phyloP scores from a whole-genome alignment of 2,113 vertebrate species.

The Semnornis frantzii region DNA sequence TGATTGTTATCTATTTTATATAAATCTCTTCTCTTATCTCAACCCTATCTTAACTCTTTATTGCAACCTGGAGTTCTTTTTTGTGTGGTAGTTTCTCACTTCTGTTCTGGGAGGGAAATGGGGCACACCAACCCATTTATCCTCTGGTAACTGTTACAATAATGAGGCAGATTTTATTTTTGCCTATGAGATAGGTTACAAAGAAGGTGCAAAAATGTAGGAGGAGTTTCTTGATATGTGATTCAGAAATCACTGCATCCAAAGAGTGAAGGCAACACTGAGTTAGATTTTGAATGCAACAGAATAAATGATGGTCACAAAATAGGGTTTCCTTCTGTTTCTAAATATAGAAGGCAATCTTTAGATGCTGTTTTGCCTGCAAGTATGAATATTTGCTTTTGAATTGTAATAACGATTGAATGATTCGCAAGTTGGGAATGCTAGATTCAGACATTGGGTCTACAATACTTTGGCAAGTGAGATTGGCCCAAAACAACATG shows the following conservation, averaged over 20 bases:
- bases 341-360: background rate
- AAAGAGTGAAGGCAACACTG: background rate
- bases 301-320: background rate
- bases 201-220: background rate
- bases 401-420: background rate
- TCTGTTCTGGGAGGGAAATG: no score
- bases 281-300: background rate
- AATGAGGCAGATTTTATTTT: background rate
- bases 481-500: background rate
- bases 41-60: no score
- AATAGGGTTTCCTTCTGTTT: background rate
- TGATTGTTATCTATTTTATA: no score
- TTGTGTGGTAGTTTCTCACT: no score
- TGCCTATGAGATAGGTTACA: background rate
- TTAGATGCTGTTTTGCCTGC: background rate
- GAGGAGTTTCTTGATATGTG: background rate
- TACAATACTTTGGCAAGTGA: background rate
- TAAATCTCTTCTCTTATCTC: no score
- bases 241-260: background rate
- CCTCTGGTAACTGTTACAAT: no score
- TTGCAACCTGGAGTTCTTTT: no score
- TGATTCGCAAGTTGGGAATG: background rate
- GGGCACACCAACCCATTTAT: no score
- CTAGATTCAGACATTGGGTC: background rate
- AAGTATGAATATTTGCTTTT: background rate